Evolutionary conservation across 2,797 vertebrate genomes (phyloP).

Genomic region (Phoxinus dragarum): DNA sequence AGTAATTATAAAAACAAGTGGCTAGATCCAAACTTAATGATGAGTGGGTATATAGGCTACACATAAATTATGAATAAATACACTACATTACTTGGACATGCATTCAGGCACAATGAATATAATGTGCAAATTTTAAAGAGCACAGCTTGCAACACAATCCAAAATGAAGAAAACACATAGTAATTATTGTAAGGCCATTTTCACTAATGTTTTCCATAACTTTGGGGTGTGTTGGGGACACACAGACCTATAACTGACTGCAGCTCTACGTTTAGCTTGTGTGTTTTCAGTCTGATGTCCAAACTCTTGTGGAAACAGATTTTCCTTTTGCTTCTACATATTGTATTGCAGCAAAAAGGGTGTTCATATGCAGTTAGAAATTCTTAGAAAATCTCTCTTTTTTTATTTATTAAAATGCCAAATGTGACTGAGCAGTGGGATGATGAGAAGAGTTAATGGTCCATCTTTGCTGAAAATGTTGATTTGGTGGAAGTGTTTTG

Average conservation of each 20-base stretch:
- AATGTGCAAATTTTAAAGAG: background rate
- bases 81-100: background rate
- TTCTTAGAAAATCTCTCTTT: background rate
- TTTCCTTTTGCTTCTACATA: background rate
- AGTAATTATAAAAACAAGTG: background rate
- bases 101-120: background rate
- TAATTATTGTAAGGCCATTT: background rate
- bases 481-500: no score
- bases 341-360: background rate
- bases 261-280: background rate
- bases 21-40: background rate
- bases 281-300: background rate
- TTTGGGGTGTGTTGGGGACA: no score
- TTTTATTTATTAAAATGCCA: background rate
- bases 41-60: background rate
- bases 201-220: background rate
- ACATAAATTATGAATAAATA: background rate
- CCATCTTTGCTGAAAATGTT: constrained; percentile 2
- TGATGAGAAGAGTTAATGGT: background rate
- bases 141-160: background rate
- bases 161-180: no score
- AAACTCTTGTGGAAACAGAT: background rate
- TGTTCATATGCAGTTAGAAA: background rate
- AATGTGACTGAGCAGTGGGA: background rate
- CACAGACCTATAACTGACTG: background rate